phyloP scores from a whole-genome alignment of 1,140 invertebrate genomes.

The Zaprionus africanus region DNA sequence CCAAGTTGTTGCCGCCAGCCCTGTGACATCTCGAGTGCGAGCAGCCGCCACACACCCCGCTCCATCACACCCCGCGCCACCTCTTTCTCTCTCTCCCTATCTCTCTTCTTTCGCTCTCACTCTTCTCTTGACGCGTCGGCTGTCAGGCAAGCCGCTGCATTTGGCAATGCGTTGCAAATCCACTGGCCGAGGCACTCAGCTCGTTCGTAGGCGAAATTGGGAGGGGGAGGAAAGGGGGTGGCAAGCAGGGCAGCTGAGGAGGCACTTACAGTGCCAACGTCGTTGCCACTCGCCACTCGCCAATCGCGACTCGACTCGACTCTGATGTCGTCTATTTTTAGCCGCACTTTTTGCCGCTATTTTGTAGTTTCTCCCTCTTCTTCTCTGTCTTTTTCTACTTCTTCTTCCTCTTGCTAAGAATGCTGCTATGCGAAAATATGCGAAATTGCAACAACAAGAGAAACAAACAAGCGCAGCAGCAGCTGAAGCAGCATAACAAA shows the following conservation, averaged over 20 bases:
- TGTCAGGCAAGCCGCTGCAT: constrained; percentile 61
- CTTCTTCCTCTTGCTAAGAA: constrained; percentile 50
- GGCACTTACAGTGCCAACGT: constrained; percentile 73
- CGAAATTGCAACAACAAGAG: constrained; percentile 38
- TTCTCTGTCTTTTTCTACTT: not conserved
- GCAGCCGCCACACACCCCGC: not conserved
- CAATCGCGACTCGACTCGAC: constrained; percentile 33
- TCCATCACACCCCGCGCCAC: not conserved
- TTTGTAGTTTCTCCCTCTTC: constrained; percentile 39
- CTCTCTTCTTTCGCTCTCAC: not conserved
- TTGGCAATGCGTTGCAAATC: constrained; percentile 67
- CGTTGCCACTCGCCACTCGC: constrained; percentile 49
- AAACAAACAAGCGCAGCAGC: not conserved
- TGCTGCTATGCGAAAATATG: constrained; percentile 69
- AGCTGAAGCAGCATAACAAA: constrained; percentile 2
- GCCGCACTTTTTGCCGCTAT: constrained; percentile 53
- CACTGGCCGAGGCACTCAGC: constrained; percentile 32
- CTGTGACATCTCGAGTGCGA: constrained; percentile 67
- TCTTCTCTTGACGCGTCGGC: constrained; percentile 11
- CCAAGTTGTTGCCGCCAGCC: constrained; percentile 62
- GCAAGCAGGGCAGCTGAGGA: constrained; percentile 7
- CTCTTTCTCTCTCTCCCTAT: not conserved
- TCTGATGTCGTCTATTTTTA: constrained; percentile 71
- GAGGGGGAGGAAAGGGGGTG: not conserved
- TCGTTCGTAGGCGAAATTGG: constrained; percentile 12